phyloP scores from a whole-genome alignment of 2,888 invertebrate genomes.

The Galeopsomyia nigrocyanea region DNA sequence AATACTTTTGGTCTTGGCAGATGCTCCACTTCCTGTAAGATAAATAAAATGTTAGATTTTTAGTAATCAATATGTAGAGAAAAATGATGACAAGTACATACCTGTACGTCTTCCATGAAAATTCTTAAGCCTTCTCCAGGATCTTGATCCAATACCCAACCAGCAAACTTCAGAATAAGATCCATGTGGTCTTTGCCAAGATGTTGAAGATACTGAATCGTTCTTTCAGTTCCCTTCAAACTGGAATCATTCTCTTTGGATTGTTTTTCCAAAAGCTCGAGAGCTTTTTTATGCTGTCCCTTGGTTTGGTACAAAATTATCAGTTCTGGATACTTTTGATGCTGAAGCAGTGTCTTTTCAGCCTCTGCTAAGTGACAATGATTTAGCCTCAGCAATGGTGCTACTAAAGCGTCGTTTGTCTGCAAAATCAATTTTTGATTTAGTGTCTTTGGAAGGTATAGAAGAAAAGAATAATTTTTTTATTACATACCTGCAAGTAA shows the following conservation, averaged over 20 bases:
- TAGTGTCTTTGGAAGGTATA: neutral
- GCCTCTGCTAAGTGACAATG: conserved; percentile 95
- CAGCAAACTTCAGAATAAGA: conserved; percentile 93
- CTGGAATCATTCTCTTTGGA: conserved; percentile 82
- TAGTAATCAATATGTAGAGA: too few relatives aligned
- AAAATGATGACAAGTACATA: conserved; percentile 40
- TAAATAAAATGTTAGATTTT: too few relatives aligned
- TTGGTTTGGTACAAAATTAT: conserved; percentile 97
- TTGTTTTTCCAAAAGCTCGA: conserved; percentile 87
- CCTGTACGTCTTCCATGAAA: conserved; percentile 67
- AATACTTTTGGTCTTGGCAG: conserved; percentile 90
- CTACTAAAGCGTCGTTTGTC: conserved; percentile 96
- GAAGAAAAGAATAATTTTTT: conserved; percentile 51
- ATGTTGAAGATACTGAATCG: conserved; percentile 92
- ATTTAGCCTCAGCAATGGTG: conserved; percentile 90
- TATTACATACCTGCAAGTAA: conserved; percentile 83
- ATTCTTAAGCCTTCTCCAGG: conserved; percentile 91
- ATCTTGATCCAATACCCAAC: conserved; percentile 89
- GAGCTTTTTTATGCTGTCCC: conserved; percentile 91
- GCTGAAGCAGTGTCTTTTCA: conserved; percentile 87
- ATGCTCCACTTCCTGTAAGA: conserved; percentile 83
- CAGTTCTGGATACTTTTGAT: conserved; percentile 91
- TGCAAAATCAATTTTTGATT: conserved; percentile 66
- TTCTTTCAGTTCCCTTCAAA: conserved; percentile 84
- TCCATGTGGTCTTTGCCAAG: conserved; percentile 84